Base-by-base conservation (phyloP, 1,140 invertebrate species). In the Magallana gigas region DNA sequence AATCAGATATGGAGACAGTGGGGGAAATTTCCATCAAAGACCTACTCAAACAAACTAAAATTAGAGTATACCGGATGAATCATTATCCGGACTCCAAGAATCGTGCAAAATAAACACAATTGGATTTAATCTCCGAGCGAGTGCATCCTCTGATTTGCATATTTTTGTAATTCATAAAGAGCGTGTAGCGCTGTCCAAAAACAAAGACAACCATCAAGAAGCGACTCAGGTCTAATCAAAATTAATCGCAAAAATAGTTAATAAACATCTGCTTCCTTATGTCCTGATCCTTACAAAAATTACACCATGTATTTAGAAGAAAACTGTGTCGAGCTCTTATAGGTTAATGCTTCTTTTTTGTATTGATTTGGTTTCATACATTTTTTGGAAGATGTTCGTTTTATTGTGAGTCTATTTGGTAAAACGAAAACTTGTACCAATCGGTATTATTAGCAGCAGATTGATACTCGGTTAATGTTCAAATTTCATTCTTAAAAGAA, bases 51-150 rank as follows among this genome's bases (percentile, higher is more conserved):
- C 64, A 29, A 29, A 76, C 68, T 76, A 76, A 76, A 76, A 76
- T 76, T 76, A 76, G 68, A 76, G 68, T 76, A 18, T 76, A 76
- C 68, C 68, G 68, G 68, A 76, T 76, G 68, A 76, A 76, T 76
- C 68, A 76, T 76, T 76, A 29, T 76, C 23, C 23, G 68, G 68
- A 76, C 68, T 29, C 68, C 23, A 76, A 76, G 36, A 36, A 29
- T 76, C 68, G 68, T 76, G 68, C 68, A 76, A 76, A 76, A 76
- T 76, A 76, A 76, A 76, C 68, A 76, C 68, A 76, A 76, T 76
- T 76, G 68, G 68, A 29, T 76, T 76, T 76, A 76, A 76, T 76
- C 68, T 76, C 3, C 6, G 68, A 76, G 23, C 68, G 68, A 76
- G 36, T 76, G 68, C 68, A 76, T 8, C 14, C 23, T 76, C 23